Conservation (phyloP, 1,140 invertebrate species). For the Drosophila pruinosa region DNA sequence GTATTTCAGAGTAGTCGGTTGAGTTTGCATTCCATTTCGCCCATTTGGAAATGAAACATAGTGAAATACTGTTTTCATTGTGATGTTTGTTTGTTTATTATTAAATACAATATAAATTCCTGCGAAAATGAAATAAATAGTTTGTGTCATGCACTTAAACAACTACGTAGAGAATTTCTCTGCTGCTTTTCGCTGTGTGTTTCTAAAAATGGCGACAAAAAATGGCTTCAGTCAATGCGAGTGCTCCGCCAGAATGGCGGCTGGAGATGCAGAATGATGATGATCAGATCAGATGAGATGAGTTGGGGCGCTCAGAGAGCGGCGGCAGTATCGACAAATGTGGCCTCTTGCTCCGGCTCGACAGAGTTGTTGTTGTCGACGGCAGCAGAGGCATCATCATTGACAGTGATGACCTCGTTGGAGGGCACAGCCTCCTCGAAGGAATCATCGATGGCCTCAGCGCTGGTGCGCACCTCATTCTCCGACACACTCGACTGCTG, state of each 20-base stretch:
- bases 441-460: slow-evolving; percentile 61
- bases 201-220: slow-evolving; percentile 38
- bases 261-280: slow-evolving; percentile 16
- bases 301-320: slow-evolving; percentile 27
- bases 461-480: slow-evolving; percentile 72
- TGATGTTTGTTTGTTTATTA: slow-evolving; percentile 32
- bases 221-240: slow-evolving; percentile 63
- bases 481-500: slow-evolving; percentile 38
- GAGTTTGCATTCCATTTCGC: too few relatives aligned
- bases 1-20: too few relatives aligned
- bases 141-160: slow-evolving; percentile 75
- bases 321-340: slow-evolving; percentile 27
- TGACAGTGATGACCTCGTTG: slow-evolving; percentile 75
- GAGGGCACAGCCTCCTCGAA: slow-evolving; percentile 66
- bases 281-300: neutral
- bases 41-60: neutral
- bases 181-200: neutral
- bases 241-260: neutral
- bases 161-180: slow-evolving; percentile 54
- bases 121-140: slow-evolving; percentile 80
- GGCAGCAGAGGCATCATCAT: slow-evolving; percentile 51
- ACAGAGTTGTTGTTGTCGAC: slow-evolving; percentile 19
- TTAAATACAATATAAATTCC: slow-evolving; percentile 65
- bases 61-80: neutral
- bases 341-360: slow-evolving; percentile 1